Base-by-base conservation (phyloP, 2,888 invertebrate genomes). In the Catocala fraxini region DNA sequence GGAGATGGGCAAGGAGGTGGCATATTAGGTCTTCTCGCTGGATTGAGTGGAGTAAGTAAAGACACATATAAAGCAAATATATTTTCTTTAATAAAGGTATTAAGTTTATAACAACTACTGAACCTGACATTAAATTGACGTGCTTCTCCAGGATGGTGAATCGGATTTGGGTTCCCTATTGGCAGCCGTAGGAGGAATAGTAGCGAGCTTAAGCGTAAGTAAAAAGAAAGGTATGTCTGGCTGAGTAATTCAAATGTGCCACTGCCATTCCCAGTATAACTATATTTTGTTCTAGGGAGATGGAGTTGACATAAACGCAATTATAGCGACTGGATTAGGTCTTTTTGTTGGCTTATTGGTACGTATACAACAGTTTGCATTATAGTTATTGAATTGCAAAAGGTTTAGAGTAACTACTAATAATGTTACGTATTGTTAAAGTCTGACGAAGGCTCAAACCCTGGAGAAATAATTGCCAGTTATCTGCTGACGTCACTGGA, bases 1-100 rank as follows among this genome's bases (percentile, higher is more conserved):
- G 93, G 93, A 0, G 94, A 94, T 57, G 94, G 94, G 0, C 85
- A 90, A 57, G 94, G 94, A 10, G 94, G 94, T 9, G 94, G 94
- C 0, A 73, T 94, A 59, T 80, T 94, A 42, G 94, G 94, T 5
- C 69, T 94, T 0, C 72, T 94, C 2, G 92, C 93, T 51, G 91
- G 93, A 57, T 78, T 94, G 5, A 94, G 94, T 71, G 94, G 94
- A 5, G 94, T 93, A 86, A 88, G 92, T 86, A 33, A 5, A 4
- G 4, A 53, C 39, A 42, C 34, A 6, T 9, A 15, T 25, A 3
- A 25, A 3, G 25, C 25, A 25, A 25, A 25, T 1, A 25, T 25
- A 25, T 25, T 25, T 25, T 25, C 25, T 25, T 4, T 25, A 25
- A 25, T 3, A 25, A 25, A 25, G 25, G 25, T 25, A 25, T 25